phyloP scores from a whole-genome alignment of 1,140 invertebrate genomes.

The Macrobrachium nipponense region DNA sequence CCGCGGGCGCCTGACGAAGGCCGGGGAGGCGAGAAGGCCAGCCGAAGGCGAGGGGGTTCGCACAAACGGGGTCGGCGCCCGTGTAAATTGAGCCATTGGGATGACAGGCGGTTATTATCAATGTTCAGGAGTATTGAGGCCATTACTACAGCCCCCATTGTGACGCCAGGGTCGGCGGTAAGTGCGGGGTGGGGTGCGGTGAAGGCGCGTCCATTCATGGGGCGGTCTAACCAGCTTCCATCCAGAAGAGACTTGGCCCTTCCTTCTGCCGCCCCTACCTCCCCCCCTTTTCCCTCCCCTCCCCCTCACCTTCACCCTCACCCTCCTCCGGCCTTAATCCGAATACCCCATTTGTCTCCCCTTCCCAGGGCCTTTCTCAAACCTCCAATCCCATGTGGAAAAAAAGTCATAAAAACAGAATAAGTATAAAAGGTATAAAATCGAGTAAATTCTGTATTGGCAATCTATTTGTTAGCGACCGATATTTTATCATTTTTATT shows the following conservation, averaged over 20 bases:
- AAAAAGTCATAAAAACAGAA: no score
- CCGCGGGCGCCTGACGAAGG: conserved; percentile 24
- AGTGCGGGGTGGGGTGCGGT: conserved; percentile 51
- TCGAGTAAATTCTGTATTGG: no score
- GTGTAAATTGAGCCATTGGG: conserved; percentile 62
- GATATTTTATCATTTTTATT: no score
- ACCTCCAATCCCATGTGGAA: not conserved
- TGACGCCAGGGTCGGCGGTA: conserved; percentile 37
- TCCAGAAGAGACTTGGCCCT: not conserved
- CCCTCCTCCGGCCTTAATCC: not conserved
- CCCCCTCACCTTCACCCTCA: no score
- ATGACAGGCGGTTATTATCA: conserved; percentile 62
- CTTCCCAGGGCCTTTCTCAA: not conserved
- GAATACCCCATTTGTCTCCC: not conserved
- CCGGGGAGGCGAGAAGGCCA: not conserved
- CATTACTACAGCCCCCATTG: conserved; percentile 53
- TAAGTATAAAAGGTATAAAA: no score
- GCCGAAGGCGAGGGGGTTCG: no score
- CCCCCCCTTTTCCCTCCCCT: not conserved
- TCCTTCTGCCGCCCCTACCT: not conserved
- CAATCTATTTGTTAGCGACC: no score
- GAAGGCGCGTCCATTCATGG: conserved; percentile 39
- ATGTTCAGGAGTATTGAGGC: conserved; percentile 56
- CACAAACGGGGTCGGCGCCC: not conserved
- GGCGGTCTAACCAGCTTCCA: not conserved